Evolutionary conservation across 2,113 vertebrate genomes (phyloP).

Genomic region (Heliornis fulica): DNA sequence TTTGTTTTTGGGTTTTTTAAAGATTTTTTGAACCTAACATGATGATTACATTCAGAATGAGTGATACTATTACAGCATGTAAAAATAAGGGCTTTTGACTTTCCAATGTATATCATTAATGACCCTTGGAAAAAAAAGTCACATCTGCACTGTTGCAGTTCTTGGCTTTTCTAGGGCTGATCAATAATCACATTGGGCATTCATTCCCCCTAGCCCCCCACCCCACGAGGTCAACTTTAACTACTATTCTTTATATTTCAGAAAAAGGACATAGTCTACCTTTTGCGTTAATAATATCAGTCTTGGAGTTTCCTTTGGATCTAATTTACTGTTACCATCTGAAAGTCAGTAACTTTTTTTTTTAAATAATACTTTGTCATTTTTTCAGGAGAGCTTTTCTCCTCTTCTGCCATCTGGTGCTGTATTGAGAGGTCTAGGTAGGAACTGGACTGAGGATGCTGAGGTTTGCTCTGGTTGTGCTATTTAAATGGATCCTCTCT

Average conservation of each 20-base stretch:
- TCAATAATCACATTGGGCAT: slow-evolving; percentile 45
- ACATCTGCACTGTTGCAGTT: not conserved
- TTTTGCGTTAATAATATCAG: not conserved
- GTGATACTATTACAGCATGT: not conserved
- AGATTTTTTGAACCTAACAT: not conserved
- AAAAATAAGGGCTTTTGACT: not conserved
- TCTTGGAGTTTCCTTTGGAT: not conserved
- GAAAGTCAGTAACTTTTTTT: not conserved
- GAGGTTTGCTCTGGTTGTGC: not conserved
- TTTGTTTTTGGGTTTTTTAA: not conserved
- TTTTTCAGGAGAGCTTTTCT: not conserved
- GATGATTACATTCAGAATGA: not conserved
- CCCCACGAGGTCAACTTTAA: not conserved
- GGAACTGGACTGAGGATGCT: not conserved
- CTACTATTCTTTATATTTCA: slow-evolving; percentile 16
- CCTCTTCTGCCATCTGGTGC: not conserved
- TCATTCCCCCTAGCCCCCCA: not conserved
- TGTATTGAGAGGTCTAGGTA: not conserved
- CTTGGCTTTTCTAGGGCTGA: slow-evolving; percentile 26
- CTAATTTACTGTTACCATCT: not conserved
- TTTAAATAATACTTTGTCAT: not conserved
- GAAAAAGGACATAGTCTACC: not conserved
- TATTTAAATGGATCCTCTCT: slow-evolving; percentile 34
- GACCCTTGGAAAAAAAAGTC: not conserved
- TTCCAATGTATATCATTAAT: not conserved